These are phyloP conservation scores for Leptocoma aspasia DNA, from an alignment of 2,113 vertebrate genomes.

Conservation along the genomic window DNA sequence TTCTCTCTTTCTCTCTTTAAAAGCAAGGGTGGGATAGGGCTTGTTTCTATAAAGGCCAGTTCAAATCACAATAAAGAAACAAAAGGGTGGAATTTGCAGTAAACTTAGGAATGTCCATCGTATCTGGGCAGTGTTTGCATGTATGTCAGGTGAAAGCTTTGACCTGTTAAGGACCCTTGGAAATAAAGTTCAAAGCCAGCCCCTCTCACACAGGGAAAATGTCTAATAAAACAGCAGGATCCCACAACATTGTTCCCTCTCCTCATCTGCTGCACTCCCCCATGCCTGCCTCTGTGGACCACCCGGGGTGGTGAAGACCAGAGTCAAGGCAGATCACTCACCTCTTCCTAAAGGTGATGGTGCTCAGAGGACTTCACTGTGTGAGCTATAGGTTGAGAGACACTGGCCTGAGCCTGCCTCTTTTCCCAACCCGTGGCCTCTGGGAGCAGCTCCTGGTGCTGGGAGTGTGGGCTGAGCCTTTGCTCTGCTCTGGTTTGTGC, in stretches of 20 bases:
- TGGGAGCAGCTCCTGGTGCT: rapidly evolving
- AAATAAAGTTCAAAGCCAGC: background rate
- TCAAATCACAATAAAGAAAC: background rate
- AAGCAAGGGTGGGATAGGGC: background rate
- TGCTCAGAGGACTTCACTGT: background rate
- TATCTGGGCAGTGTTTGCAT: background rate
- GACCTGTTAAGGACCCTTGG: background rate
- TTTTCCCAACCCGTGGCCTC: background rate
- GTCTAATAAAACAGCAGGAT: background rate
- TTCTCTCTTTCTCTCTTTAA: background rate
- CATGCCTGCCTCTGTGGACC: background rate
- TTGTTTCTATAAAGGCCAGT: background rate
- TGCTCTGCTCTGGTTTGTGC: background rate
- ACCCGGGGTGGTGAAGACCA: background rate
- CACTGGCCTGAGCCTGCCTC: background rate
- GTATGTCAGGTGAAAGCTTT: background rate
- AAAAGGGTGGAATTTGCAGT: background rate
- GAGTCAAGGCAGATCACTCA: too few relatives aligned
- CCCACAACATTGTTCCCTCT: rapidly evolving
- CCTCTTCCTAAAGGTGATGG: background rate
- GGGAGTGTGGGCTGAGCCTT: background rate
- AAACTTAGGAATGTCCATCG: background rate
- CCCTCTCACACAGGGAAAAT: rapidly evolving
- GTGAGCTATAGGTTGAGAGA: background rate
- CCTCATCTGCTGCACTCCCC: background rate